Evolutionary conservation across 2,113 vertebrate species (phyloP), one percentile per base, ranked within the genome.

Genomic region (Callipepla squamata): DNA sequence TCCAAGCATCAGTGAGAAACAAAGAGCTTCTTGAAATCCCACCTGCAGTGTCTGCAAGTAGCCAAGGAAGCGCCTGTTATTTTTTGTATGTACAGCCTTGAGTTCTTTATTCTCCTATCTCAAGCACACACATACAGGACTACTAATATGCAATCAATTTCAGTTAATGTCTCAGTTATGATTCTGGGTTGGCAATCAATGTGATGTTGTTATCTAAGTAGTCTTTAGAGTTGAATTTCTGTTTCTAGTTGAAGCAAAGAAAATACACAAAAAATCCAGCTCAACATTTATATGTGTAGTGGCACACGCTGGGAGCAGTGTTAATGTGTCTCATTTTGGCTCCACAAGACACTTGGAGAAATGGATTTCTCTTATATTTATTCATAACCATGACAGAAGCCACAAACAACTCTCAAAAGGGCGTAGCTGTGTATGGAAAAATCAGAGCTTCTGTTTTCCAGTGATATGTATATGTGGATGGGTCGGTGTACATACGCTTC

Each of bases 311-410:
- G 48, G 25, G 3, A 16, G 11, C 23, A 47, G 3, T 1, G 4
- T 6, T 42, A 16, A 17, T 5, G 2, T 72, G 17, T 22, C 19
- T 32, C 22, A 23, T 1, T 73, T 58, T 32, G 28, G 38, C 2
- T 58, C 18, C 8, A 50, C 21, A 42, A 7, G 72, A 48, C 1
- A 0, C 18, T n/a, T 0, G 3, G 23, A 70, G 36, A 59, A 36
- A 38, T 22, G 7, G 5, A 4, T 80, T 50, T 59, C 36, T 19
- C 4, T 70, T 15, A 9, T 2, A 6, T 7, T 5, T 16, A 12
- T 42, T 53, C 6, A 18, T 26, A 55, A 25, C 42, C 12, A 22
- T 16, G 42, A 20, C 42, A 77, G 51, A 80, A 80, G n/a, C 50
- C 25, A 42, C 23, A 34, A 91, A 59, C 7, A 36, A 23, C 32